These are phyloP conservation scores for Diloba caeruleocephala DNA, from an alignment of 2,888 invertebrate genomes.

Conservation along the genomic window DNA sequence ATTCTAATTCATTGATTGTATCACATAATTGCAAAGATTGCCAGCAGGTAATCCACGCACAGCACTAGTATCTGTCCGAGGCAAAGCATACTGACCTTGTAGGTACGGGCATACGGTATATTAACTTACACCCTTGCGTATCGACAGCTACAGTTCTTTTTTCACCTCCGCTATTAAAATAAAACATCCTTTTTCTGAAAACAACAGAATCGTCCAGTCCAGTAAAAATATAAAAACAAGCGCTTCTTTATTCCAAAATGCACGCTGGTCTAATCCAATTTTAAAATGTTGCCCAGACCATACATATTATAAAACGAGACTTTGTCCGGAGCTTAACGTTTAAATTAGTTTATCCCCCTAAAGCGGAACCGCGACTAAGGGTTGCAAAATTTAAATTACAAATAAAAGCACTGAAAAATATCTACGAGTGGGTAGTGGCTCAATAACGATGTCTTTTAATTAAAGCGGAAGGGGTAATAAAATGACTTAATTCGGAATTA, in stretches of 20 bases:
- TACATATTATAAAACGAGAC: slow-evolving; percentile 84
- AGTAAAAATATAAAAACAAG: slow-evolving; percentile 48
- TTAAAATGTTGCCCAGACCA: slow-evolving; percentile 82
- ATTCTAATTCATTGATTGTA: too few relatives aligned
- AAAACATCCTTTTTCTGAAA: slow-evolving; percentile 41
- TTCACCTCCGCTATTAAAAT: slow-evolving; percentile 25
- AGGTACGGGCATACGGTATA: too few relatives aligned
- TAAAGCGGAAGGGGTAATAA: slow-evolving; percentile 87
- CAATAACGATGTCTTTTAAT: slow-evolving; percentile 88
- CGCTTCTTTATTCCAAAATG: slow-evolving; percentile 64
- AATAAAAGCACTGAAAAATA: slow-evolving; percentile 89
- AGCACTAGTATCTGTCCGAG: too few relatives aligned
- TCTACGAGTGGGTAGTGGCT: slow-evolving; percentile 87
- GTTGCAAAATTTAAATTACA: slow-evolving; percentile 89
- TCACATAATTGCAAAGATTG: too few relatives aligned
- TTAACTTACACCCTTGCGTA: too few relatives aligned
- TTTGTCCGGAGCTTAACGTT: slow-evolving; percentile 86
- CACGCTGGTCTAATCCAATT: slow-evolving; percentile 77
- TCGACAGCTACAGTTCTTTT: too few relatives aligned
- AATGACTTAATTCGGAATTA: slow-evolving; percentile 82
- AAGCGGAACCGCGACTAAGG: slow-evolving; percentile 83
- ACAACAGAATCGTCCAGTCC: slow-evolving; percentile 42
- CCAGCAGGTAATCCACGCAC: too few relatives aligned
- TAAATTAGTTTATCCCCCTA: slow-evolving; percentile 89
- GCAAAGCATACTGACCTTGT: too few relatives aligned